Base-by-base conservation (phyloP, 2,797 vertebrate species). In the Babyrousa celebensis region DNA sequence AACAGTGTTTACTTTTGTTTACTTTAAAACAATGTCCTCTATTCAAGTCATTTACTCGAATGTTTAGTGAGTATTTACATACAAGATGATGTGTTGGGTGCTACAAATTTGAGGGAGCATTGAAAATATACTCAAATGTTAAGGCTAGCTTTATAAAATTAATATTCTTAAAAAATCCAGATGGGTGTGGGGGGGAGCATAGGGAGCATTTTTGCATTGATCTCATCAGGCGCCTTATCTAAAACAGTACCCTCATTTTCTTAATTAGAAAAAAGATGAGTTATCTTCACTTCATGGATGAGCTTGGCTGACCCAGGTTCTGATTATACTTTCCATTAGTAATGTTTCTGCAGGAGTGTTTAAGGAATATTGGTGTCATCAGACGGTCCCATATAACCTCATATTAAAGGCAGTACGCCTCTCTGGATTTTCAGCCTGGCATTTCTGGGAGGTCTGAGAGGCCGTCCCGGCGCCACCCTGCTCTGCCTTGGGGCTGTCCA, bases 1-100 rank as follows among this genome's bases (percentile, higher is more conserved):
- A 94, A 58, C 9, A 67, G 1, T 85, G 3, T 32, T 48, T 48
- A 48, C 43, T 10, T 48, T 48, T 48, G 43, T 48, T 48, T 48
- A 48, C 43, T 48, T 48, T 48, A 48, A 48, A 48, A 48, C 9
- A 48, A 12, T 68, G 1, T 87, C 21, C 43, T 87, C 70, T 75
- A 6, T 87, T 94, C 32, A 83, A 52, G 68, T 93, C 25, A 74
- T 93, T 88, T 84, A 43, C 15, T 90, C 40, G 80, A 8, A 25
- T 78, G 20, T 65, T 54, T 62, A 94, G 62, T 74, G 56, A 56
- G 27, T 83, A 52, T 70, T 96, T 85, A 52, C 11, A 20, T 77
- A 71, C 1, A 72, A 15, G 27, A n/a, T 27, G 60, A 32, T 83
- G 67, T 15, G 17, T 85, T 75, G 36, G 23, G 11, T 68, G 36